Percentiles rank a stretch among this genome's conserved stretches.
These are phyloP conservation scores for Tympanuchus pallidicinctus DNA, from an alignment of 2,113 vertebrate species.

Conservation along the genomic window DNA sequence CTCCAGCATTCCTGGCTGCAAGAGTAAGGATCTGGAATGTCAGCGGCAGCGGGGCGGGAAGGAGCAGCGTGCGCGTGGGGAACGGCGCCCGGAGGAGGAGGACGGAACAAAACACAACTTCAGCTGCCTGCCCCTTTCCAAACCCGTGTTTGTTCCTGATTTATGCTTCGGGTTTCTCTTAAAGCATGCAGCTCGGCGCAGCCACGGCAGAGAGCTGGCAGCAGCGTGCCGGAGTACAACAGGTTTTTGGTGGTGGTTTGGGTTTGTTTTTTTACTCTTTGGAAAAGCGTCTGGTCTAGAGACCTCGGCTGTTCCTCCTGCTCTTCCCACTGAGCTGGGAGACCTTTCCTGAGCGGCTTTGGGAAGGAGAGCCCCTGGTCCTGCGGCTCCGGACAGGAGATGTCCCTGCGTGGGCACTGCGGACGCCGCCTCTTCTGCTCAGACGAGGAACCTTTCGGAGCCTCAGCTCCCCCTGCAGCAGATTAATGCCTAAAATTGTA, in stretches of 20 bases:
- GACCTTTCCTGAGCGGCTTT: slow-evolving; percentile 10
- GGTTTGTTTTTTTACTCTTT: not conserved
- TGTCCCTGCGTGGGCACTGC: slow-evolving; percentile 8
- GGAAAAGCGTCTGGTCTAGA: not conserved
- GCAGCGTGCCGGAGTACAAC: not conserved
- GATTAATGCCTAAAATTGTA: slow-evolving; percentile 63
- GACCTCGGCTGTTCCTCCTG: slow-evolving; percentile 6
- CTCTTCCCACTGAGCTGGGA: not conserved
- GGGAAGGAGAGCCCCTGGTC: not conserved
- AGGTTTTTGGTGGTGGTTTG: not conserved
- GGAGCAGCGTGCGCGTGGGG: slow-evolving; percentile 57
- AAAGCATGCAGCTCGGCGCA: slow-evolving; percentile 26
- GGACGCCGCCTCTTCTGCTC: slow-evolving; percentile 30
- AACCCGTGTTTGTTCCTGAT: slow-evolving; percentile 69
- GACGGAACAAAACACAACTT: slow-evolving; percentile 76
- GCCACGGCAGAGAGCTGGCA: not conserved
- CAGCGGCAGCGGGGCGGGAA: slow-evolving; percentile 76
- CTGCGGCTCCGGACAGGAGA: not conserved
- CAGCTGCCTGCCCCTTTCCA: slow-evolving; percentile 71
- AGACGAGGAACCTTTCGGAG: slow-evolving; percentile 54
- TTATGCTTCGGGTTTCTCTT: slow-evolving; percentile 42
- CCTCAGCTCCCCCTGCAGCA: slow-evolving; percentile 38
- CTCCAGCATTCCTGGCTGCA: slow-evolving; percentile 82
- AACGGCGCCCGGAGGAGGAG: slow-evolving; percentile 67
- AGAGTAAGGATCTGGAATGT: slow-evolving; percentile 82